Evolutionary conservation across 92 coral and sea anemone species (phyloP).

Genomic region (Heliopora coerulea): DNA sequence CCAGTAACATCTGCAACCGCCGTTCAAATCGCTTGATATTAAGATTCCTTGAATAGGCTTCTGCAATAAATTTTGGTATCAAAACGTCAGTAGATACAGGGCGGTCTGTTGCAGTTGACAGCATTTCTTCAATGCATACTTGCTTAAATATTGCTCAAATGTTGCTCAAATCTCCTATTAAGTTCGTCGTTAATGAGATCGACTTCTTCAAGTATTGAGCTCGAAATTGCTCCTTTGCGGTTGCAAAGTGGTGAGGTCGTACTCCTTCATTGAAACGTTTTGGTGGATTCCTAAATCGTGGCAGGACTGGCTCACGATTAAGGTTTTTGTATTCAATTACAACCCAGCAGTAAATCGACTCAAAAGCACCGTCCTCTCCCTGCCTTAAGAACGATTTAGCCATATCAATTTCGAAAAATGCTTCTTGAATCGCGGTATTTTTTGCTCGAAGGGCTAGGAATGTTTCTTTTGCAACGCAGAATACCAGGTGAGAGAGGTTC

Average conservation of each 20-base stretch:
- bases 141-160: constrained; percentile 34
- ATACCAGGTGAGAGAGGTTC: constrained; percentile 8
- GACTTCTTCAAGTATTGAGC: constrained; percentile 44
- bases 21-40: too few species aligned
- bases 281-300: constrained; percentile 42
- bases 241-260: too few species aligned
- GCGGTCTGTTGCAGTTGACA: constrained; percentile 33
- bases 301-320: constrained; percentile 40
- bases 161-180: constrained; percentile 46
- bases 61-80: too few species aligned
- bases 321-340: neutral
- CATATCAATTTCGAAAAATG: constrained; percentile 5
- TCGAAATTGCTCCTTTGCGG: constrained; percentile 39
- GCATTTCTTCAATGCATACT: constrained; percentile 37
- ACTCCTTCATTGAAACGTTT: too few species aligned
- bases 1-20: too few species aligned
- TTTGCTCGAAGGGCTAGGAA: constrained; percentile 20
- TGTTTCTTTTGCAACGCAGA: neutral
- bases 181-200: constrained; percentile 44
- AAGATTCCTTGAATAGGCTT: too few species aligned
- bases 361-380: constrained; percentile 21
- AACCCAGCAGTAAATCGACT: neutral
- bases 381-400: constrained; percentile 18
- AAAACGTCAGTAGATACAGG: neutral
- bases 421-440: constrained; percentile 45